Conservation (phyloP, 2,888 invertebrate species). For the Copidosoma aretas region DNA sequence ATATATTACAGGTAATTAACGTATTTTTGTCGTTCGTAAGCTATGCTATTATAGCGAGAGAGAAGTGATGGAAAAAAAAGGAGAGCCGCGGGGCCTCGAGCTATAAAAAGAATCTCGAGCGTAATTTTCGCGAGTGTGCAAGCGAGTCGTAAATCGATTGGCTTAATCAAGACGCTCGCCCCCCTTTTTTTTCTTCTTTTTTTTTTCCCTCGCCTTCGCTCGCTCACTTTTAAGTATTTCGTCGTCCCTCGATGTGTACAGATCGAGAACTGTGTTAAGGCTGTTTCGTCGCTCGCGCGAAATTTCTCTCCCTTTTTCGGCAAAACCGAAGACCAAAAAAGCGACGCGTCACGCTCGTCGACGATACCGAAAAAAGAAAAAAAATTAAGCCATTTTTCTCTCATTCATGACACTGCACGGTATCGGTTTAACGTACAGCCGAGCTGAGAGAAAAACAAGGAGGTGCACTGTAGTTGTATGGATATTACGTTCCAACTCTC, state of each 20-base stretch:
- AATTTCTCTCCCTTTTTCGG: constrained; percentile 5
- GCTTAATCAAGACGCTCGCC: constrained; percentile 10
- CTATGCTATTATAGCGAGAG: background rate
- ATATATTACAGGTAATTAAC: background rate
- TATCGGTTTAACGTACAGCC: too few relatives aligned
- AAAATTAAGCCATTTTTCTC: too few relatives aligned
- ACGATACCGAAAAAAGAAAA: too few relatives aligned
- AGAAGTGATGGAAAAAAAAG: background rate
- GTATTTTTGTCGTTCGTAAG: background rate
- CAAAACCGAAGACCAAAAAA: too few relatives aligned
- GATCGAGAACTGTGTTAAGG: constrained; percentile 26
- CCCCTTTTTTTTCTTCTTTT: background rate
- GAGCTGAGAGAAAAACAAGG: too few relatives aligned
- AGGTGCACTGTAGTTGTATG: too few relatives aligned
- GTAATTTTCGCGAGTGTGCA: constrained; percentile 18
- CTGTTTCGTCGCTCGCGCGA: constrained; percentile 23
- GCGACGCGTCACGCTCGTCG: too few relatives aligned
- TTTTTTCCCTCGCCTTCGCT: background rate
- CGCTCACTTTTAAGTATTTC: background rate
- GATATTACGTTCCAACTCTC: too few relatives aligned
- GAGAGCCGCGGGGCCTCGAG: background rate
- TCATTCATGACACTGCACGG: too few relatives aligned
- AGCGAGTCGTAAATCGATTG: constrained; percentile 16
- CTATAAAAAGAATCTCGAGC: constrained; percentile 1
- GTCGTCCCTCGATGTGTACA: background rate